phyloP scores from a whole-genome alignment of 1,140 invertebrate species.

The Trialeurodes vaporariorum region DNA sequence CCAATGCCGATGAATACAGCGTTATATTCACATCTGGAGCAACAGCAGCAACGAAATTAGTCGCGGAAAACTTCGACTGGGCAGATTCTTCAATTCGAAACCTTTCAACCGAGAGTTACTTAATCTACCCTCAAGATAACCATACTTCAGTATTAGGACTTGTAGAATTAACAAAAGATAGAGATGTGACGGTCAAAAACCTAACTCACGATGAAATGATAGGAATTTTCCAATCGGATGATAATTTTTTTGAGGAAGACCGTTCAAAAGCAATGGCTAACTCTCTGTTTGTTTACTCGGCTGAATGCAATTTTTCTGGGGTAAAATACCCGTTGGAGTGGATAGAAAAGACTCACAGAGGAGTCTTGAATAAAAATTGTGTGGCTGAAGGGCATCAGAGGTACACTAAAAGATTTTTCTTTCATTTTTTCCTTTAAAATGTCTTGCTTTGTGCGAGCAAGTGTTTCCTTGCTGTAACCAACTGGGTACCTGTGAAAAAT shows the following conservation, averaged over 20 bases:
- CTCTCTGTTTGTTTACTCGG: slow-evolving; percentile 75
- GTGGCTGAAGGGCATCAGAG: no score
- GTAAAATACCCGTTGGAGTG: slow-evolving; percentile 71
- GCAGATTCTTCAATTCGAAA: background rate
- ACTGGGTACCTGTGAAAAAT: no score
- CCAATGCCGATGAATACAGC: slow-evolving; percentile 62
- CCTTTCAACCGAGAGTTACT: slow-evolving; percentile 39
- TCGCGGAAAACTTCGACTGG: slow-evolving; percentile 70
- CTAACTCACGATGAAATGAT: slow-evolving; percentile 31
- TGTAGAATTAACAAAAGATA: slow-evolving; percentile 48
- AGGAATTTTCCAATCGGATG: no score
- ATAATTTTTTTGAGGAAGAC: no score
- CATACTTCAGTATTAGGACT: slow-evolving; percentile 92
- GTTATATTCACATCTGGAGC: slow-evolving; percentile 86
- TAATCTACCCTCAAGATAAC: slow-evolving; percentile 79
- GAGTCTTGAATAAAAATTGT: slow-evolving; percentile 39
- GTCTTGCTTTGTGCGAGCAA: no score
- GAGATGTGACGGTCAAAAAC: slow-evolving; percentile 31
- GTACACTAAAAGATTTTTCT: no score
- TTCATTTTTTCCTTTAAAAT: no score
- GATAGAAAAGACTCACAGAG: slow-evolving; percentile 51
- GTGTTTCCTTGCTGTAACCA: no score
- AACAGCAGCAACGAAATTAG: slow-evolving; percentile 67
- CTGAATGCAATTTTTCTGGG: slow-evolving; percentile 91
- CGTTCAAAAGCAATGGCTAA: no score